Evolutionary conservation across 1,140 invertebrate species (phyloP).

Genomic region (Dendroctonus ponderosae): DNA sequence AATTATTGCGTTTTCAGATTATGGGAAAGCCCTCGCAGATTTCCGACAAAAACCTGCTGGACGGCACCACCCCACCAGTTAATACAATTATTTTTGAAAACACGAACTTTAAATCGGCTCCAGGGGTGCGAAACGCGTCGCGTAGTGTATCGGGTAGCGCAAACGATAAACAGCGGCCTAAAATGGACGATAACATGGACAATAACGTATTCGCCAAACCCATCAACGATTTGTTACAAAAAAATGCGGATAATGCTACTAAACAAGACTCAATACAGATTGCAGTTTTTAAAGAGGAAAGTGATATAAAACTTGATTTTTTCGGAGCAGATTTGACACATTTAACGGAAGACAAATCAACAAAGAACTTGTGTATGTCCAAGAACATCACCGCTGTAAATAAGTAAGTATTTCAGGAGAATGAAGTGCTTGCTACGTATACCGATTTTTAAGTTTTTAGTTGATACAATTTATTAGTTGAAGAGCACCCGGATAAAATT

Average conservation of each 20-base stretch:
- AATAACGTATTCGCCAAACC: slow-evolving; percentile 59
- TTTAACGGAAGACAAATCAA: slow-evolving; percentile 72
- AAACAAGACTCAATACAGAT: slow-evolving; percentile 60
- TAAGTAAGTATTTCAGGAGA: slow-evolving; percentile 34
- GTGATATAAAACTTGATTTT: slow-evolving; percentile 90
- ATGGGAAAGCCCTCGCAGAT: slow-evolving; percentile 50
- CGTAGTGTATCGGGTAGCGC: neutral
- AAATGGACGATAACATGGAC: slow-evolving; percentile 44
- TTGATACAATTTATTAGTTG: too few relatives aligned
- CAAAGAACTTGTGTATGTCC: slow-evolving; percentile 58
- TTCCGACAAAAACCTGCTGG: slow-evolving; percentile 61
- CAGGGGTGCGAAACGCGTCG: slow-evolving; percentile 47
- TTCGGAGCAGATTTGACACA: slow-evolving; percentile 79
- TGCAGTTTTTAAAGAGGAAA: slow-evolving; percentile 73
- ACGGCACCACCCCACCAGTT: slow-evolving; percentile 74
- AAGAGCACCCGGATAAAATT: too few relatives aligned
- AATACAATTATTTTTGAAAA: slow-evolving; percentile 91
- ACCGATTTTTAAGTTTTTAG: too few relatives aligned
- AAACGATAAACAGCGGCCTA: slow-evolving; percentile 43
- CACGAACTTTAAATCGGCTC: slow-evolving; percentile 79
- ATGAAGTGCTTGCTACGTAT: too few relatives aligned
- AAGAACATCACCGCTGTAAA: slow-evolving; percentile 60
- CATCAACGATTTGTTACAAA: slow-evolving; percentile 55
- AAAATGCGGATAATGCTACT: slow-evolving; percentile 47
- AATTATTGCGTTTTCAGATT: neutral